phyloP scores from a whole-genome alignment of 2,888 invertebrate genomes.

The Augochlorella aurata region DNA sequence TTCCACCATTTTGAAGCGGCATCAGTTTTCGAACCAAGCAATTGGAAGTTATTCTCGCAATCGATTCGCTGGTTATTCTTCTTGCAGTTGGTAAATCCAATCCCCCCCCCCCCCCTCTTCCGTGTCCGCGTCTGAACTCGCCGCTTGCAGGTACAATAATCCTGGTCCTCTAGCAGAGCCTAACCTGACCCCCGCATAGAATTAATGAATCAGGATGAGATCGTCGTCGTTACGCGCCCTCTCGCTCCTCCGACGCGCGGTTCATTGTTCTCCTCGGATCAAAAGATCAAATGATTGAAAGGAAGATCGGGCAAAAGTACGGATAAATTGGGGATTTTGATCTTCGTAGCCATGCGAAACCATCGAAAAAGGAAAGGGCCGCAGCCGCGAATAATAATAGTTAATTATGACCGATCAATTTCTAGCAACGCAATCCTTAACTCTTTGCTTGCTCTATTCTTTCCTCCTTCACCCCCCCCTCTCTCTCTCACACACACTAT shows the following conservation, averaged over 20 bases:
- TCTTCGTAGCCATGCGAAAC: too few species aligned
- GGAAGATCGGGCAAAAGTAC: not conserved
- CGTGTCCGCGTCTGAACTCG: slow-evolving; percentile 17
- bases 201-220: slow-evolving; percentile 54
- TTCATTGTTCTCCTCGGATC: not conserved
- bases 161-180: slow-evolving; percentile 44
- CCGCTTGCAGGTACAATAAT: not conserved
- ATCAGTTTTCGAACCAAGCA: too few species aligned
- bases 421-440: slow-evolving; percentile 1
- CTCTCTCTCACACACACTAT: too few species aligned
- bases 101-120: not conserved
- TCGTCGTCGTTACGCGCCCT: slow-evolving; percentile 69
- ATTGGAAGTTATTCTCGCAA: not conserved
- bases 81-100: slow-evolving; percentile 48
- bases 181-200: slow-evolving; percentile 42
- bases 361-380: too few species aligned
- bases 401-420: not conserved
- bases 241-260: slow-evolving; percentile 68
- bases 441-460: not conserved
- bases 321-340: not conserved
- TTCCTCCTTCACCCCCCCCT: not conserved
- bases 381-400: not conserved
- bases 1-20: too few species aligned
- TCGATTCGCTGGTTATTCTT: not conserved
- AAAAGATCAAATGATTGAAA: not conserved